phyloP scores from a whole-genome alignment of 2,797 vertebrate species.

The Pogoniulus pusillus region DNA sequence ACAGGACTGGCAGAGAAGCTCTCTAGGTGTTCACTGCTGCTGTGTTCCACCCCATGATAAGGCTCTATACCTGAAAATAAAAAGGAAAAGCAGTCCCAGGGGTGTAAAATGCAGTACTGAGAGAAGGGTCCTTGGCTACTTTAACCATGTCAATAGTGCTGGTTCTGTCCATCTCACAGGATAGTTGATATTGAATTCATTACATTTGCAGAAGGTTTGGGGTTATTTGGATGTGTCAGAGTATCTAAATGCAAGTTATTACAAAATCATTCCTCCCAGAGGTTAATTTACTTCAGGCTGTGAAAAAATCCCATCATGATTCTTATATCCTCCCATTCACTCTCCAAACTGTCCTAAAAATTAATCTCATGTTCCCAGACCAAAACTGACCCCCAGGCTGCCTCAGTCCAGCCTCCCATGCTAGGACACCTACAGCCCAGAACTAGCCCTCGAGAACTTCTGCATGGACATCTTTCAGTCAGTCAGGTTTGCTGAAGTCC shows the following conservation, averaged over 20 bases:
- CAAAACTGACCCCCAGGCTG: neutral
- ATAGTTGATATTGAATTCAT: neutral
- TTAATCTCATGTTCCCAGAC: neutral
- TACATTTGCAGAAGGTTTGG: conserved; percentile 34
- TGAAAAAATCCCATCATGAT: conserved; percentile 19
- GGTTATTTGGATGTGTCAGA: conserved; percentile 44
- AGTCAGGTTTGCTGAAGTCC: neutral
- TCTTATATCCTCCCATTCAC: neutral
- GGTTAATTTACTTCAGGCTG: conserved; percentile 40
- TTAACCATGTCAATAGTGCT: neutral
- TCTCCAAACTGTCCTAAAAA: neutral
- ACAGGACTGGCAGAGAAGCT: neutral
- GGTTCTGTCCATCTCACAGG: conserved; percentile 1
- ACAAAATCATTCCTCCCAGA: conserved; percentile 42
- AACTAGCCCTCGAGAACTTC: neutral
- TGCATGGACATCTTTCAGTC: neutral
- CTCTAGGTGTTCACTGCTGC: neutral
- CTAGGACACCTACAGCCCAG: neutral
- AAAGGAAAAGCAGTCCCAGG: neutral
- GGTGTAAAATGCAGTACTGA: neutral
- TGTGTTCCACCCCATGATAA: neutral
- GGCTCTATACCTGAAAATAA: neutral
- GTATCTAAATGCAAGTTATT: conserved; percentile 62
- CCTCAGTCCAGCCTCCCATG: neutral
- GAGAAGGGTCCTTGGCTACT: neutral